Conservation (phyloP, 2,797 vertebrate species). For the Tachyglossus aculeatus region DNA sequence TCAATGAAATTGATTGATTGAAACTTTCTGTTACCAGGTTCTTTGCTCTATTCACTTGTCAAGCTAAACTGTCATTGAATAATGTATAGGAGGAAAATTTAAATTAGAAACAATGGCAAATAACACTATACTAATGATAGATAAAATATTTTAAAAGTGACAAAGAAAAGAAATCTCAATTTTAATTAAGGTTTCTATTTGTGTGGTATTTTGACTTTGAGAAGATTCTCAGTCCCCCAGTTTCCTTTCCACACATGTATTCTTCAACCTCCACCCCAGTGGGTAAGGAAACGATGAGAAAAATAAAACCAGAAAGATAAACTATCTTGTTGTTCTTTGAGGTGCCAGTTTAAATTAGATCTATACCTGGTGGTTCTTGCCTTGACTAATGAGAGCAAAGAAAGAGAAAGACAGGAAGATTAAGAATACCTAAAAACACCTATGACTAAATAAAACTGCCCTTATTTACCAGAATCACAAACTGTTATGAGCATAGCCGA, state of each 20-base stretch:
- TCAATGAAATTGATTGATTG: too few relatives aligned
- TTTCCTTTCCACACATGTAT: neutral
- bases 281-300: neutral
- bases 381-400: slow-evolving; percentile 39
- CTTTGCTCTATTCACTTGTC: too few relatives aligned
- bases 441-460: slow-evolving; percentile 45
- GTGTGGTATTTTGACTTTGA: neutral
- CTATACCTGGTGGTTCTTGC: slow-evolving; percentile 9
- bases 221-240: neutral
- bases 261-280: neutral
- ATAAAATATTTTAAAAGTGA: neutral
- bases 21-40: too few relatives aligned
- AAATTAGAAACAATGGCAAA: slow-evolving; percentile 26
- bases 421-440: slow-evolving; percentile 38
- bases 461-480: slow-evolving; percentile 29
- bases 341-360: slow-evolving; percentile 1
- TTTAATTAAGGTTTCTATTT: neutral
- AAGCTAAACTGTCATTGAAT: too few relatives aligned
- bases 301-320: neutral
- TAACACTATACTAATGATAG: neutral
- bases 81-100: too few relatives aligned
- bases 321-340: neutral
- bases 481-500: slow-evolving; percentile 11
- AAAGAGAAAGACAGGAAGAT: slow-evolving; percentile 48
- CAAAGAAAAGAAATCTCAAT: neutral